Evolutionary conservation across 2,888 invertebrate species (phyloP), one percentile per base, ranked within the genome.

Genomic region (Eristalis pertinax): DNA sequence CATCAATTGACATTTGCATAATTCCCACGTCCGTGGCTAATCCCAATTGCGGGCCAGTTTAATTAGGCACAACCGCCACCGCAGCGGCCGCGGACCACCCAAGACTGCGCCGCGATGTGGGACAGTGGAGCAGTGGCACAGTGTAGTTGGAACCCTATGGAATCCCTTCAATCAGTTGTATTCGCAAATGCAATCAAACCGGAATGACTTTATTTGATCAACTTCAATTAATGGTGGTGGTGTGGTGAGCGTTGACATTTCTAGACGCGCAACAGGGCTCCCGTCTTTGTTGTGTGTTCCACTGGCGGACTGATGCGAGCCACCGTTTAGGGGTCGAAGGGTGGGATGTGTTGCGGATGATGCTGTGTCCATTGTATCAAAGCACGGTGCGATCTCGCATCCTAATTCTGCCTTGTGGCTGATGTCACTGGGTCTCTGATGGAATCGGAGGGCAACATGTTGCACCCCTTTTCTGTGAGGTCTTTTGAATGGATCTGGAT

Each of bases 1-100:
- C 84, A 84, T 83, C 69, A 87, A 87, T 87, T 87, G 87, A 87
- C 87, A 87, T 87, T 87, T 87, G 79, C 79, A 84, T 87, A 76
- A 80, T 87, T 87, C 84, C 87, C 84, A 87, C 87, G 87, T 84
- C 76, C 41, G 32, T 50, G 58, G 64, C 72, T 84, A 75, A 72
- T 65, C 72, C 41, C 75, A 78, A 82, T 75, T 86, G 85, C 64
- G 82, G 50, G 50, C 73, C 85, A 82, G 82, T 82, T 82, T 82
- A 82, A 85, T 85, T 85, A 82, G 82, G 19, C 73, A 22, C 63
- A 35, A 4, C 15, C 19, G n/a, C 74, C 63, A 72, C 8, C 26
- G 64, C 74, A 63, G 11, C 69, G 15, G n/a, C 4, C 26, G 41
- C 5, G 22, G 15, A 87, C 86, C 86, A 87, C 86, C 83, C 86